A percentile compares a stretch with the other conserved stretches of the same genome.
phyloP scores from a whole-genome alignment of 23 tunicate species.

The Trididemnum clinides region DNA sequence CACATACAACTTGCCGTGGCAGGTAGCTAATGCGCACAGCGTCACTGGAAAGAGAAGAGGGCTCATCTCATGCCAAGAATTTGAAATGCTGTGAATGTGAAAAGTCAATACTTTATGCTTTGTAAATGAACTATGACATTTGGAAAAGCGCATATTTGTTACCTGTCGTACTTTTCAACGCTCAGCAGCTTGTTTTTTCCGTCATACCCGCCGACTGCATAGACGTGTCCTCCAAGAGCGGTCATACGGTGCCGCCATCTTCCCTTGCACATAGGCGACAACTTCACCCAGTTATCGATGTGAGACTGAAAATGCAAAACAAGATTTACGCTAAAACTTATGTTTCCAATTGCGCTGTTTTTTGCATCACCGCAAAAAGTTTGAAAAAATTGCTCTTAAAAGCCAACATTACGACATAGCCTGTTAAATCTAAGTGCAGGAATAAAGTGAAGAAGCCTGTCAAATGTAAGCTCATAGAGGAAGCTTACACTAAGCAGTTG shows the following conservation, averaged over 20 bases:
- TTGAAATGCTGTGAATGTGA: slow-evolving; percentile 74
- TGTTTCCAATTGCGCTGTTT: too few relatives aligned
- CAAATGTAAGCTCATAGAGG: too few relatives aligned
- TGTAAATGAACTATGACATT: too few relatives aligned
- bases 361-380: too few relatives aligned
- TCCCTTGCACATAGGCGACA: slow-evolving; percentile 86
- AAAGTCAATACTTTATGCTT: too few relatives aligned
- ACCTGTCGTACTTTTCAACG: slow-evolving; percentile 96
- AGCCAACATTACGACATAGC: too few relatives aligned
- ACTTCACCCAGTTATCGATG: slow-evolving; percentile 95
- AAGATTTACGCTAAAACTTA: too few relatives aligned
- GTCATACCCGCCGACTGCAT: slow-evolving; percentile 88
- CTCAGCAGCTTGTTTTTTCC: slow-evolving; percentile 72
- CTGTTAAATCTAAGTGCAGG: too few relatives aligned
- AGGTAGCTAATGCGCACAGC: slow-evolving; percentile 72
- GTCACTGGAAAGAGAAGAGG: slow-evolving; percentile 76
- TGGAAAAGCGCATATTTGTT: too few relatives aligned
- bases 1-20: slow-evolving; percentile 87
- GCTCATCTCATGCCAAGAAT: slow-evolving; percentile 77
- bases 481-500: too few relatives aligned
- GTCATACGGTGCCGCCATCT: slow-evolving; percentile 94
- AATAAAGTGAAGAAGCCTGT: too few relatives aligned
- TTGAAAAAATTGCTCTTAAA: too few relatives aligned
- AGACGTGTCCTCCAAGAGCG: slow-evolving; percentile 94
- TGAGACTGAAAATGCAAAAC: slow-evolving; percentile 64